A percentile compares a stretch with the other conserved stretches of the same genome.
These are phyloP conservation scores for Drosophila helvetica DNA, from an alignment of 2,888 invertebrate species.

Conservation along the genomic window DNA sequence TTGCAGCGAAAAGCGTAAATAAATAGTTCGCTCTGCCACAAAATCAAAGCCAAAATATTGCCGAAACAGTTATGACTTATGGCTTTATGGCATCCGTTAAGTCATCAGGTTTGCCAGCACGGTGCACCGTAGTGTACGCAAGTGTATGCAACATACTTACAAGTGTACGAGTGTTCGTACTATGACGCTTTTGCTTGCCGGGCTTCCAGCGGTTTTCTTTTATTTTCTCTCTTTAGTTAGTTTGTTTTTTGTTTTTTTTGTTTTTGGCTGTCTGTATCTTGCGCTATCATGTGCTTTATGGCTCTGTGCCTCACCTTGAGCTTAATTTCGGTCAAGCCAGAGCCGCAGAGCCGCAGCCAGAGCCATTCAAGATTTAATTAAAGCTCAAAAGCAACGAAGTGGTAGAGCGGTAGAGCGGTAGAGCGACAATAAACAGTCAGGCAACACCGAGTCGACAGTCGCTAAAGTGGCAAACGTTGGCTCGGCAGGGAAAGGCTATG, in stretches of 20 bases:
- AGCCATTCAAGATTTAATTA: conserved; percentile 69
- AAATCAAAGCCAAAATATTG: conserved; percentile 52
- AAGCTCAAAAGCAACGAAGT: conserved; percentile 32
- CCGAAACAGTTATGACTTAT: conserved; percentile 69
- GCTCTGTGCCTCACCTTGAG: conserved; percentile 68
- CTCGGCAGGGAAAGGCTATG: conserved; percentile 16
- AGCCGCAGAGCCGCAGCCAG: background rate
- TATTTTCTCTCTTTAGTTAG: conserved; percentile 33
- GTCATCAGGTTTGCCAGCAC: conserved; percentile 21
- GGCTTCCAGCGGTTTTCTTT: conserved; percentile 54
- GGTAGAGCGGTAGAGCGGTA: background rate
- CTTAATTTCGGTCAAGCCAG: conserved; percentile 74
- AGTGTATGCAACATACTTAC: conserved; percentile 4
- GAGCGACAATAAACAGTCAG: conserved; percentile 27
- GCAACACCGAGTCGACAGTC: conserved; percentile 43
- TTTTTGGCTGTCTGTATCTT: conserved; percentile 15
- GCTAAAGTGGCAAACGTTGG: conserved; percentile 42
- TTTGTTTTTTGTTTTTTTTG: too few relatives aligned
- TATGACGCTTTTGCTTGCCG: conserved; percentile 49
- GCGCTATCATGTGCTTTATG: conserved; percentile 6
- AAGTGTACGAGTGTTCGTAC: background rate
- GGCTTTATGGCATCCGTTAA: conserved; percentile 56
- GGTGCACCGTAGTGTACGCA: too few relatives aligned
- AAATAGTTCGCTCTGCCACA: conserved; percentile 29
- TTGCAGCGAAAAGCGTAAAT: conserved; percentile 14